Evolutionary conservation across 2,888 invertebrate genomes (phyloP).

Genomic region (Drosophila paracracens): DNA sequence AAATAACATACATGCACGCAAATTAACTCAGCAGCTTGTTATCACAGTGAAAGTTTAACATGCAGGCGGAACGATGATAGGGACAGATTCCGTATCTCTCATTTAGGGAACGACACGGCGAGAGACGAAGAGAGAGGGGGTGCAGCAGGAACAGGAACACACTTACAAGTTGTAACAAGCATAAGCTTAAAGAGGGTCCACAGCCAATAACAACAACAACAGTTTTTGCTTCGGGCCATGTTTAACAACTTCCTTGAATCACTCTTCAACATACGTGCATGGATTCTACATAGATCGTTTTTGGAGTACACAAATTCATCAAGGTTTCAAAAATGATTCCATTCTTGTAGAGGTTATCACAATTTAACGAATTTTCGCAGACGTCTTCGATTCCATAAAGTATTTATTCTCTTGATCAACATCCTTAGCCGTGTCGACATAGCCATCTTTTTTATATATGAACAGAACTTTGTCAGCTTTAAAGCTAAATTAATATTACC

Average conservation of each 20-base stretch:
- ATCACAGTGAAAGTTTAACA: slow-evolving; percentile 58
- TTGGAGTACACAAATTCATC: background rate
- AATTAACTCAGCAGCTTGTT: slow-evolving; percentile 44
- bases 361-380: background rate
- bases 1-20: slow-evolving; percentile 70
- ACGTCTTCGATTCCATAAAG: background rate
- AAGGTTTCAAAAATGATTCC: background rate
- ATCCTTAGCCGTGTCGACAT: background rate
- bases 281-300: background rate
- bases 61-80: background rate
- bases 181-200: background rate
- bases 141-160: background rate
- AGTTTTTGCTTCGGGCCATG: background rate
- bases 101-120: background rate
- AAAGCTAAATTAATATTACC: background rate
- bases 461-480: background rate
- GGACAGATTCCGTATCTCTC: background rate
- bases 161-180: slow-evolving; percentile 1
- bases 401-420: background rate
- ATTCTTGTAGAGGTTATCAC: background rate
- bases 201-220: background rate
- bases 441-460: background rate
- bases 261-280: background rate
- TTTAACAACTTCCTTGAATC: slow-evolving; percentile 9
- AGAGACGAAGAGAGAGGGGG: background rate